Percentiles rank a stretch among this genome's conserved stretches.
phyloP scores from a whole-genome alignment of 2,113 vertebrate species.

The Laticauda laticaudata region DNA sequence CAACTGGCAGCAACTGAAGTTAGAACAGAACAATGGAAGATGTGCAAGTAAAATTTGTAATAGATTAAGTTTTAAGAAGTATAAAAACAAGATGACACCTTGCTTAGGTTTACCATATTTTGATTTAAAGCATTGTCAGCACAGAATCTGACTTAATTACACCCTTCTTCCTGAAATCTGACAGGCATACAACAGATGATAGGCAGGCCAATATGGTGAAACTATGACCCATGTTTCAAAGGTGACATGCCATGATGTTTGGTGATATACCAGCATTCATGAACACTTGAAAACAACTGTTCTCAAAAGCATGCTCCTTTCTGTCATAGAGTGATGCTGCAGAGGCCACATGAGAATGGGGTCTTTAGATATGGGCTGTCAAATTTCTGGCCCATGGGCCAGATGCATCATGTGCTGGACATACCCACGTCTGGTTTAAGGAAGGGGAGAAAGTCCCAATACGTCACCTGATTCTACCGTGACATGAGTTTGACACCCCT shows the following conservation, averaged over 20 bases:
- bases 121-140: neutral
- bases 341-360: neutral
- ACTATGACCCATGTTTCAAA: neutral
- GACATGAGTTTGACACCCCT: too few relatives aligned
- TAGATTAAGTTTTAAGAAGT: neutral
- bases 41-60: slow-evolving; percentile 77
- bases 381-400: too few relatives aligned
- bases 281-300: neutral
- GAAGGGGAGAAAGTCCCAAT: too few relatives aligned
- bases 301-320: neutral
- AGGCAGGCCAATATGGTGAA: neutral
- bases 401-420: too few relatives aligned
- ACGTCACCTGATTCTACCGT: too few relatives aligned
- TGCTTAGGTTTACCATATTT: neutral
- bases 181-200: neutral
- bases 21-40: slow-evolving; percentile 77
- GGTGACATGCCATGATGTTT: neutral
- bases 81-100: neutral
- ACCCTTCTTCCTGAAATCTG: neutral
- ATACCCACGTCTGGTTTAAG: too few relatives aligned
- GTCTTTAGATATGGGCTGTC: neutral
- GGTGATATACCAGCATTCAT: neutral
- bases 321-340: neutral
- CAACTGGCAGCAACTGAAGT: slow-evolving; percentile 55
- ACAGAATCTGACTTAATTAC: neutral